A percentile compares a stretch with the other conserved stretches of the same genome.
Evolutionary conservation across 1,140 invertebrate species (phyloP).

Genomic region (Stenopsyche tienmushanensis): DNA sequence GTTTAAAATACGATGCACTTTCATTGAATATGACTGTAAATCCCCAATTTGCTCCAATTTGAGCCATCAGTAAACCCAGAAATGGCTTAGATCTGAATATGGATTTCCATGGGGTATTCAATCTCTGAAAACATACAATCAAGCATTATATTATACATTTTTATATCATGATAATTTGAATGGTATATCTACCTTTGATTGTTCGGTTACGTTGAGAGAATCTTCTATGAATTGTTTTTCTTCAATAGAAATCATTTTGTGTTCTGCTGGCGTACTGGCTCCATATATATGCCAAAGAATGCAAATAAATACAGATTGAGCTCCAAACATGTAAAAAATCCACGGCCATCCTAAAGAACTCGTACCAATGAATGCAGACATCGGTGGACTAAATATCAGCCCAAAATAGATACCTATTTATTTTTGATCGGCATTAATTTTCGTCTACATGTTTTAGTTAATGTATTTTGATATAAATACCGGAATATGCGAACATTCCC

Average conservation of each 20-base stretch:
- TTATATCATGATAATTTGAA: too few species aligned
- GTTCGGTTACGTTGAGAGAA: neutral
- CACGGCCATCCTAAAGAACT: constrained; percentile 14
- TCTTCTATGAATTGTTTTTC: constrained; percentile 10
- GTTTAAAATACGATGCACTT: constrained; percentile 12
- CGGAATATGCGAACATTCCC: constrained; percentile 9
- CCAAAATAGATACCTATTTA: constrained; percentile 12
- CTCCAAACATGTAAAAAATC: constrained; percentile 15
- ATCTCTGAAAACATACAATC: constrained; percentile 2
- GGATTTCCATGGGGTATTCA: constrained; percentile 11
- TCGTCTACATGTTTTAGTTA: neutral
- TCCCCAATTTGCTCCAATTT: constrained; percentile 11
- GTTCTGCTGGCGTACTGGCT: neutral
- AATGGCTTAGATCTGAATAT: constrained; percentile 15
- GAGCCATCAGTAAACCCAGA: neutral
- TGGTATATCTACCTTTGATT: too few species aligned
- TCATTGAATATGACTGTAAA: constrained; percentile 11
- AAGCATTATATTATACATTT: too few species aligned
- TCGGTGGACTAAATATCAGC: constrained; percentile 10
- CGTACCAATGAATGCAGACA: constrained; percentile 1
- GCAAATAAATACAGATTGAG: neutral
- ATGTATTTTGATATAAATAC: constrained; percentile 1
- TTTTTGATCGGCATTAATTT: neutral
- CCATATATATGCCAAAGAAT: neutral
- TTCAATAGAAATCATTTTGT: constrained; percentile 6